These are phyloP conservation scores for Macrochelys suwanniensis DNA, from an alignment of 2,797 vertebrate genomes.

Conservation along the genomic window DNA sequence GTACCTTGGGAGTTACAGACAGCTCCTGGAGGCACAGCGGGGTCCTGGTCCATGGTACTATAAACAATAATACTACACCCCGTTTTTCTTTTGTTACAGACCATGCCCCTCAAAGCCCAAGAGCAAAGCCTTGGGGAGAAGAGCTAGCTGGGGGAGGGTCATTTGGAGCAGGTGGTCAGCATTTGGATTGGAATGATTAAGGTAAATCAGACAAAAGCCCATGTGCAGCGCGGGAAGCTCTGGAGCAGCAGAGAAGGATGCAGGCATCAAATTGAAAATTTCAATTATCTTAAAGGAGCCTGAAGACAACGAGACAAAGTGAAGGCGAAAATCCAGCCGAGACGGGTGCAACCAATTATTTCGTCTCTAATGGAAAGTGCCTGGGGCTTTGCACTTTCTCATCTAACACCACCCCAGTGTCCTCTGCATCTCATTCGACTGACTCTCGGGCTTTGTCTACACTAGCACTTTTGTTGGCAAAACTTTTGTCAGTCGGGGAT, in stretches of 20 bases:
- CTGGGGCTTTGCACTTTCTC: neutral
- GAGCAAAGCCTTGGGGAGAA: neutral
- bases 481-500: too few relatives aligned
- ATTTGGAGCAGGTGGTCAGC: neutral
- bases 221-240: too few relatives aligned
- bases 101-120: neutral
- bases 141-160: neutral
- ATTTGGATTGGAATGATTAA: neutral
- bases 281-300: neutral
- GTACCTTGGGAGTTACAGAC: neutral
- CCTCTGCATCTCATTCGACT: neutral
- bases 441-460: neutral
- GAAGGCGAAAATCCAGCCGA: neutral
- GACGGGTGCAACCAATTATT: neutral
- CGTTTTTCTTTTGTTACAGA: neutral
- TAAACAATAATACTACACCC: neutral
- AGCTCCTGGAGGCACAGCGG: neutral
- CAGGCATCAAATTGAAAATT: neutral
- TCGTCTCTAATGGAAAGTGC: neutral
- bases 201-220: neutral
- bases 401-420: neutral
- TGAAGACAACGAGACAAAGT: neutral
- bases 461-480: too few relatives aligned
- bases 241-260: neutral
- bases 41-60: neutral